Evolutionary conservation across 2,113 vertebrate genomes (phyloP), one percentile per base, ranked within the genome.

Genomic region (Gallinago media): DNA sequence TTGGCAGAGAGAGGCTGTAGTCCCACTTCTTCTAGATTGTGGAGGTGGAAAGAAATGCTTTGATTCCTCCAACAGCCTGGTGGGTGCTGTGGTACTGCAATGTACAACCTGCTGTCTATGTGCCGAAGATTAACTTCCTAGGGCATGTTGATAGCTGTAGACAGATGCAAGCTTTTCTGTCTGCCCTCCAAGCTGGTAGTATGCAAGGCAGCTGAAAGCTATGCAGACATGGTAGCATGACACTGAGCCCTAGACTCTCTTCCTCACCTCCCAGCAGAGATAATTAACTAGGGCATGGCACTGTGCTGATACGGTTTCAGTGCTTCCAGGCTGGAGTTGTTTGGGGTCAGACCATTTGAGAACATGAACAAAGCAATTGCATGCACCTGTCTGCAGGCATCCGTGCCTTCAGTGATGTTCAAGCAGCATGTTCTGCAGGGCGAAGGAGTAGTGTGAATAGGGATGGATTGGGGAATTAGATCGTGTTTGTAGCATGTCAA

Each of bases 181-280:
- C 68, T 77, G 56, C 59, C 52, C 61, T 95, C 55, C 52, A 42
- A 32, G 46, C 40, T 84, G 52, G 32, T 66, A 47, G 38, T 49
- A 74, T 81, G 89, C 65, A 55, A 89, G 89, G 93, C 89, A 95
- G 89, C 83, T 86, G 76, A 86, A 88, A 92, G 79, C 27, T 94
- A 34, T 81, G 88, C 66, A 82, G 90, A 52, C n/a, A 0, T 91
- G 40, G n/a, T 79, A 79, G 74, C 46, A 4, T 71, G 85, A 77
- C 76, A 38, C 46, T 62, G 63, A 94, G 83, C 68, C 26, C 18
- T 22, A 36, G 63, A 32, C 27, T 65, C 25, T 66, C 31, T 80
- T 86, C 63, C 42, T 80, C 0, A 9, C 46, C 42, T 94, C 67
- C 10, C 50, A 62, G 55, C 88, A 59, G 71, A 83, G 72, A 59